Evolutionary conservation across 2,888 invertebrate species (phyloP).

Genomic region (Microctonus aethiopoides): DNA sequence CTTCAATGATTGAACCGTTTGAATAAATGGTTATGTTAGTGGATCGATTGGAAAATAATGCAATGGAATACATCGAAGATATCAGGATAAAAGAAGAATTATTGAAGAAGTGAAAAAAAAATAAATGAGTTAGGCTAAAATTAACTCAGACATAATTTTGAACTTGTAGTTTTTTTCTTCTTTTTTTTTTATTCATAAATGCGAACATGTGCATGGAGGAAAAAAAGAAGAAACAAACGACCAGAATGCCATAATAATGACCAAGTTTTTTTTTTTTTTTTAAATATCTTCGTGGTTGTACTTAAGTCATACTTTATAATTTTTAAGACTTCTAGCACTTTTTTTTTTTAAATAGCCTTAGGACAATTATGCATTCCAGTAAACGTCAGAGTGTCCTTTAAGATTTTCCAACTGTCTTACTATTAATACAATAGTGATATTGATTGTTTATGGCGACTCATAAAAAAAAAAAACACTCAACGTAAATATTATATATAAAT

Average conservation of each 20-base stretch:
- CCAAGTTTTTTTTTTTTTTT: slow-evolving; percentile 55
- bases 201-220: background rate
- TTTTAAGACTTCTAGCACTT: slow-evolving; percentile 26
- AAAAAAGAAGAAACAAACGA: slow-evolving; percentile 38
- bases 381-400: slow-evolving; percentile 43
- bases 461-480: no score
- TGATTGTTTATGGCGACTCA: background rate
- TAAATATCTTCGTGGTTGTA: slow-evolving; percentile 61
- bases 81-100: background rate
- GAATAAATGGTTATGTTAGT: background rate
- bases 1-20: background rate
- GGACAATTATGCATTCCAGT: slow-evolving; percentile 47
- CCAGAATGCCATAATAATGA: slow-evolving; percentile 67
- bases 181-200: no score
- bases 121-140: no score
- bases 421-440: background rate
- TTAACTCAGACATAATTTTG: no score
- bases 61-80: background rate
- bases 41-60: background rate
- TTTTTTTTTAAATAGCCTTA: slow-evolving; percentile 50
- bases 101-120: background rate
- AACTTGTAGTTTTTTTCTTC: background rate
- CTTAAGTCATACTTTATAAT: slow-evolving; percentile 65
- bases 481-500: no score
- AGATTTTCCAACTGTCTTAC: background rate